These are phyloP conservation scores for Pectinophora gossypiella DNA, from an alignment of 1,140 invertebrate species.

Conservation along the genomic window DNA sequence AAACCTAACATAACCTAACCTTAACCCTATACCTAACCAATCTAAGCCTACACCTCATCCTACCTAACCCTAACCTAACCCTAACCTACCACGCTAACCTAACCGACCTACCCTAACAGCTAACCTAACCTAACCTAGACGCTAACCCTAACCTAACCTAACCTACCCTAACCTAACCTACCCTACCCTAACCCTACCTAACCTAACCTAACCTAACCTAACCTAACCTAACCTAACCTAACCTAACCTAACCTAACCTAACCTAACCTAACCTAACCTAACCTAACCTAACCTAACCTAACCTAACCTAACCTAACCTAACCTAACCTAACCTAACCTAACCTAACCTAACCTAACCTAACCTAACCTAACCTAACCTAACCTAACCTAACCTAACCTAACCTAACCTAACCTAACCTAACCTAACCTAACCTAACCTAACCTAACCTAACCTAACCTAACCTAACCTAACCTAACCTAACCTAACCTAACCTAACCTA, in stretches of 20 bases:
- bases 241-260: constrained; percentile 14
- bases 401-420: constrained; percentile 7
- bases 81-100: no score
- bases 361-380: constrained; percentile 11
- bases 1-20: constrained; percentile 12
- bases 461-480: constrained; percentile 12
- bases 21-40: no score
- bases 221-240: constrained; percentile 13
- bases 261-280: constrained; percentile 15
- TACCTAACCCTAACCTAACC: no score
- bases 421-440: constrained; percentile 15
- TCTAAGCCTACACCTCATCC: no score
- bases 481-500: constrained; percentile 21
- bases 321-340: constrained; percentile 8
- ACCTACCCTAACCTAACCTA: no score
- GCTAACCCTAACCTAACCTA: no score
- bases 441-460: constrained; percentile 18
- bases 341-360: constrained; percentile 8
- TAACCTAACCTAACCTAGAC: no score
- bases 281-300: constrained; percentile 32
- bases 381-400: constrained; percentile 8
- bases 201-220: constrained; percentile 14
- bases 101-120: no score
- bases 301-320: constrained; percentile 35
- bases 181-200: no score